phyloP scores from a whole-genome alignment of 1,140 invertebrate genomes.

The Aphelinus certus region DNA sequence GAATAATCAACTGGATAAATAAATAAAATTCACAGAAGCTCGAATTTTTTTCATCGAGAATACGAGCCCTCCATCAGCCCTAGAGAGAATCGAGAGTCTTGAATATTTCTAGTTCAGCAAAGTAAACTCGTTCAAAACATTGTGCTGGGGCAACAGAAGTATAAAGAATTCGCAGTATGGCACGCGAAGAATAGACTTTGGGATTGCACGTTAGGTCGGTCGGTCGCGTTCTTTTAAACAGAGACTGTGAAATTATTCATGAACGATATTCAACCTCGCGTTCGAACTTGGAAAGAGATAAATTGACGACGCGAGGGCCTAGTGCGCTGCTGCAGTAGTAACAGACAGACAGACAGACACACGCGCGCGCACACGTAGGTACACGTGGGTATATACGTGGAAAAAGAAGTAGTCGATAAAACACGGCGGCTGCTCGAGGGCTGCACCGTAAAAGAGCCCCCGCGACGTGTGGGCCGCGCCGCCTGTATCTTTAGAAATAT shows the following conservation, averaged over 20 bases:
- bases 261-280: conserved; percentile 47
- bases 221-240: conserved; percentile 50
- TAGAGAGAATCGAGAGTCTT: not conserved
- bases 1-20: too few species aligned
- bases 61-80: too few species aligned
- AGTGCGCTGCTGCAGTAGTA: conserved; percentile 17
- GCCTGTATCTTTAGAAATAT: conserved; percentile 60
- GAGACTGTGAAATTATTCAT: conserved; percentile 58
- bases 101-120: not conserved
- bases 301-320: not conserved
- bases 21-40: not conserved
- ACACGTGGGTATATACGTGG: conserved; percentile 32
- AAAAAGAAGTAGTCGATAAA: conserved; percentile 47
- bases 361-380: too few species aligned
- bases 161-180: not conserved
- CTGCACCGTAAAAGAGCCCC: conserved; percentile 58
- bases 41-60: not conserved
- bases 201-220: conserved; percentile 1
- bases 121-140: too few species aligned
- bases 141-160: too few species aligned
- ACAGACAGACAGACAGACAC: not conserved
- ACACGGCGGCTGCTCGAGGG: conserved; percentile 44
- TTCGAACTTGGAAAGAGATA: conserved; percentile 29
- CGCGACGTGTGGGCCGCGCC: conserved; percentile 24
- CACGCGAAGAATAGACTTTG: not conserved